Evolutionary conservation across 2,888 invertebrate genomes (phyloP).

Genomic region (Toxonevra muliebris): DNA sequence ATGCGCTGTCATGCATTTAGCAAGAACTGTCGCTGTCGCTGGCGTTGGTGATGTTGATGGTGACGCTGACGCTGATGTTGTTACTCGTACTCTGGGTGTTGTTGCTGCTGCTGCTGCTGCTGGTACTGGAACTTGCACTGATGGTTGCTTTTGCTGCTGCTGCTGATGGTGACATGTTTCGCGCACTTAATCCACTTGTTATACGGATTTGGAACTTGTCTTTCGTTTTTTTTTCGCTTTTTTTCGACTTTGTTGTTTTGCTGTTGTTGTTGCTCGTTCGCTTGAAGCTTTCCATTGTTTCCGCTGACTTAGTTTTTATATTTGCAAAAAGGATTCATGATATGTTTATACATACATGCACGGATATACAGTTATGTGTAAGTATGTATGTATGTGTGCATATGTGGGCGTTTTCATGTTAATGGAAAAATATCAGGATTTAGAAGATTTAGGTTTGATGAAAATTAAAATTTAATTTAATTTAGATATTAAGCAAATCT

Average conservation of each 20-base stretch:
- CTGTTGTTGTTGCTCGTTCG: constrained; percentile 6
- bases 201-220: constrained; percentile 27
- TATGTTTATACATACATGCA: constrained; percentile 2
- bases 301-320: neutral
- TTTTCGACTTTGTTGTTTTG: neutral
- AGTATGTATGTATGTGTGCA: constrained; percentile 10
- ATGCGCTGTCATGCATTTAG: constrained; percentile 14
- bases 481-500: too few relatives aligned
- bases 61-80: too few relatives aligned
- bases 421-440: too few relatives aligned
- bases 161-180: constrained; percentile 33
- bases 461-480: too few relatives aligned
- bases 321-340: neutral
- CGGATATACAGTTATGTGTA: constrained; percentile 2
- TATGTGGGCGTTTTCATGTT: too few relatives aligned
- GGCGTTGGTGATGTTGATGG: too few relatives aligned
- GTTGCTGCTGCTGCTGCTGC: constrained; percentile 8
- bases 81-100: neutral
- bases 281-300: neutral
- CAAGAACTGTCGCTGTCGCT: neutral
- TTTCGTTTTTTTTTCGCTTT: neutral
- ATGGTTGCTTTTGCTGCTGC: neutral
- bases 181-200: constrained; percentile 37
- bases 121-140: too few relatives aligned
- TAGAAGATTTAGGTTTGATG: too few relatives aligned